Evolutionary conservation across 2,797 vertebrate genomes (phyloP).

Genomic region (Neosalanx taihuensis): DNA sequence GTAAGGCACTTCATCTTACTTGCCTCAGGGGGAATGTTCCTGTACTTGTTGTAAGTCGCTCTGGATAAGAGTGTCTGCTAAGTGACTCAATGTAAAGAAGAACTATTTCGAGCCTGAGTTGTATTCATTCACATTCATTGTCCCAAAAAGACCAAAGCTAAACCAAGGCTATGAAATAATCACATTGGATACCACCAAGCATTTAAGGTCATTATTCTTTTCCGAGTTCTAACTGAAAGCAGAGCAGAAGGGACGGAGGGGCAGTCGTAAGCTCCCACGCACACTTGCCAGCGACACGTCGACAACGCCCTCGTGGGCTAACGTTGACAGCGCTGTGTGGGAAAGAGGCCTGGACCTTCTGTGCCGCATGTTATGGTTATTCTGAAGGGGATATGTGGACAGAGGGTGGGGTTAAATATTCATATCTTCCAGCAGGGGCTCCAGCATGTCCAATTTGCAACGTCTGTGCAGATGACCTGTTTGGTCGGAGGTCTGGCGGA

Average conservation of each 20-base stretch:
- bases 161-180: conserved; percentile 4
- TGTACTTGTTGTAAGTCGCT: too few species aligned
- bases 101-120: background rate
- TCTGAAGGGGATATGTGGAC: too few species aligned
- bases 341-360: too few species aligned
- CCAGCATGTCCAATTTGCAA: conserved; percentile 3
- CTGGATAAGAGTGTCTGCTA: too few species aligned
- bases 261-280: background rate
- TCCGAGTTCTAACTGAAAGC: too few species aligned
- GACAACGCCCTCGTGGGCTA: too few species aligned
- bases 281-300: too few species aligned
- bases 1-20: too few species aligned
- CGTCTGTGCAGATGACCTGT: conserved; percentile 24
- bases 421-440: background rate
- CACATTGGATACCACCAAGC: background rate
- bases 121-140: background rate
- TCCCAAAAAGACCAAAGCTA: background rate
- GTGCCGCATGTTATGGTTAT: too few species aligned
- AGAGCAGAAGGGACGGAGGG: background rate
- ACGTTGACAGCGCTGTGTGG: too few species aligned
- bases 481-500: background rate
- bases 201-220: background rate
- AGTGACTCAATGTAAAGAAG: background rate
- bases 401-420: conserved; percentile 9
- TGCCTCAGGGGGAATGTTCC: too few species aligned